A percentile compares a stretch with the other conserved stretches of the same genome.
These are phyloP conservation scores for Brienomyrus longianalis DNA, from an alignment of 2,113 vertebrate genomes.

Conservation along the genomic window DNA sequence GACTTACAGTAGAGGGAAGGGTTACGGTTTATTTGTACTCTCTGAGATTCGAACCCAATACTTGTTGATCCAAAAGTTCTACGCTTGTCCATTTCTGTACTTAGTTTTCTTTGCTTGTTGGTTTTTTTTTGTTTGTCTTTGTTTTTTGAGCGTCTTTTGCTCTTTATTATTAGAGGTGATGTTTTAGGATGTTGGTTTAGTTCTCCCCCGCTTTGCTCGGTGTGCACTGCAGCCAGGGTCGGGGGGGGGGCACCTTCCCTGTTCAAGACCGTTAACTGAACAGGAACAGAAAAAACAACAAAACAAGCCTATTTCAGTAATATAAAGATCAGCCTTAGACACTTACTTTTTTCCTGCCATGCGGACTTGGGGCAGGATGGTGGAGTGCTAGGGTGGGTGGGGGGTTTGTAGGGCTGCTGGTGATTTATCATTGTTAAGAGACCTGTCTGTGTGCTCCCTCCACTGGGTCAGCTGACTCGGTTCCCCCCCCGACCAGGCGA, in stretches of 20 bases:
- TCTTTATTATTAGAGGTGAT: background rate
- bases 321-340: slow-evolving; percentile 9
- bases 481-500: slow-evolving; percentile 28
- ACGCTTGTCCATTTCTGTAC: background rate
- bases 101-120: background rate
- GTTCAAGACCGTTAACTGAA: background rate
- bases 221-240: background rate
- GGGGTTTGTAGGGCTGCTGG: slow-evolving; percentile 26
- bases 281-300: background rate
- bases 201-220: background rate
- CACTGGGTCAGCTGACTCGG: slow-evolving; percentile 55
- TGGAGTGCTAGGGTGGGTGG: background rate
- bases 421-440: slow-evolving; percentile 72
- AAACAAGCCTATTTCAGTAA: background rate
- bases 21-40: background rate
- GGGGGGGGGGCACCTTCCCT: background rate
- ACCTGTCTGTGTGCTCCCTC: slow-evolving; percentile 59
- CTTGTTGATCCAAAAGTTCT: background rate
- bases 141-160: background rate
- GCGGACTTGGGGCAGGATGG: background rate
- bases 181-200: background rate
- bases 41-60: background rate
- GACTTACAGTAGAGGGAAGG: background rate
- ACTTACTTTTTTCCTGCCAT: background rate
- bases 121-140: background rate